A percentile compares a stretch with the other conserved stretches of the same genome.
Conservation (phyloP, 2,113 vertebrate genomes). For the Pionites leucogaster region DNA sequence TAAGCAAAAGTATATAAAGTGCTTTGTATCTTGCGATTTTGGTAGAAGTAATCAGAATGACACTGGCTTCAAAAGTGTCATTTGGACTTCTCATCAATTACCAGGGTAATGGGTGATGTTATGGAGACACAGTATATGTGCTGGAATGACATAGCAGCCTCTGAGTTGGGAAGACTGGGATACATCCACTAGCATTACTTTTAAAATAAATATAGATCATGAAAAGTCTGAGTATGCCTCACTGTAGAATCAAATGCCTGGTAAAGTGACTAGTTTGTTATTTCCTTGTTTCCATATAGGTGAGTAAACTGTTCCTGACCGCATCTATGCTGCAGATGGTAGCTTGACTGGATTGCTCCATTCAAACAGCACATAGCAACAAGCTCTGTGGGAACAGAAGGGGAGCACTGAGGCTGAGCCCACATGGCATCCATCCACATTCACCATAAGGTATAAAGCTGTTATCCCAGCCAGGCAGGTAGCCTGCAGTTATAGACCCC, state of each 20-base stretch:
- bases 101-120: not conserved
- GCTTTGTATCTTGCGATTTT: not conserved
- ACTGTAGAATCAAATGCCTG: not conserved
- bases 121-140: not conserved
- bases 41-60: not conserved
- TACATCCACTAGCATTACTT: not conserved
- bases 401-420: not conserved
- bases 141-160: not conserved
- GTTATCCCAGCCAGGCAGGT: not conserved
- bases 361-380: not conserved
- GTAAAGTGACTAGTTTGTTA: not conserved
- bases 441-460: not conserved
- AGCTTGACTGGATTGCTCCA: not conserved
- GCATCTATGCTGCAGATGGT: not conserved
- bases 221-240: not conserved
- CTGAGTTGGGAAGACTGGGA: not conserved
- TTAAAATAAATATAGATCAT: not conserved
- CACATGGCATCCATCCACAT: not conserved
- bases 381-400: not conserved
- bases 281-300: not conserved
- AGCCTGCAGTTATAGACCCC: not conserved
- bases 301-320: not conserved
- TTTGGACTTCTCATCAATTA: not conserved
- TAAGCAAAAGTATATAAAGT: not conserved
- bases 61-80: not conserved